Evolutionary conservation across 2,113 vertebrate species (phyloP), one percentile per base, ranked within the genome.

Genomic region (Sterrhoptilus dennistouni): DNA sequence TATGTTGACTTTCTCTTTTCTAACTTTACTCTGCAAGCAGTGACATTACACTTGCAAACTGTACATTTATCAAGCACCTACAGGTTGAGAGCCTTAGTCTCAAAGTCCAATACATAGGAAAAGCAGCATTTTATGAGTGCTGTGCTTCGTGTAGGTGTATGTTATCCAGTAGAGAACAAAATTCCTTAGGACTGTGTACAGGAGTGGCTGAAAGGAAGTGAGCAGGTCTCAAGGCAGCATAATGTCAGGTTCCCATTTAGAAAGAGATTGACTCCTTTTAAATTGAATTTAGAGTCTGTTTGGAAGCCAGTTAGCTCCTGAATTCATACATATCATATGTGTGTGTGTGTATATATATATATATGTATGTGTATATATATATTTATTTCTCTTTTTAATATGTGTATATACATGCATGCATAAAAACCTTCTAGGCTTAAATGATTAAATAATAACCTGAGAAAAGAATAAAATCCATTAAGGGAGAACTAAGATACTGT

Each of bases 71-170:
- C 36, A 64, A 63, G 23, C 17, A 56, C 29, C 24, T 64, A 56
- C 36, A n/a, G 4, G 10, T 72, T 65, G 64, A 35, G 33, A 87
- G 13, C 24, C 53, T 76, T 69, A 49, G 11, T 80, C n/a, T 93
- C 54, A 86, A 88, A 83, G 36, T 80, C 13, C 16, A 78, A 0
- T 44, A 53, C 7, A 14, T 33, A 53, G 42, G 54, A 88, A 77
- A 85, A 90, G 21, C 9, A 63, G 6, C 15, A 53, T 90, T 90
- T 91, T 25, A 56, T 0, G 0, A 64, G 23, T 0, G 0, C 20
- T 64, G 7, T 72, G 6, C 18, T 83, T 94, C 0, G 0, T 12
- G 12, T 65, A 60, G 23, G 5, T 75, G 2, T 75, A 19, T 36
- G 6, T 79, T 53, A 44, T 17, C 44, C n/a, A 24, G 20, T 8